Conservation (phyloP, 1,140 invertebrate species). For the Danaus melanippus region DNA sequence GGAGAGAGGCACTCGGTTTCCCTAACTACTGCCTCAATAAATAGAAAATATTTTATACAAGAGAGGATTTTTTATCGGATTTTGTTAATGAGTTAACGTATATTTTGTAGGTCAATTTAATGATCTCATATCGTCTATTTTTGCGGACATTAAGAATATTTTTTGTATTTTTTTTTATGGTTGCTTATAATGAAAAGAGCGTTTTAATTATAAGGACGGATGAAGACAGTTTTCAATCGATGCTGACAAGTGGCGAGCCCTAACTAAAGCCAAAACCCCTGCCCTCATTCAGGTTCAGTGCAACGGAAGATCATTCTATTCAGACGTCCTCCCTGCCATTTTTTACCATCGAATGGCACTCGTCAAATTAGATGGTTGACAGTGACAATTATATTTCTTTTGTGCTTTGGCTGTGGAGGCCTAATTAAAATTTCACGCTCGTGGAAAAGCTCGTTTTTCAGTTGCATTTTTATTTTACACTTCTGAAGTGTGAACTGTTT, state of each 20-base stretch:
- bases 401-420: slow-evolving; percentile 46
- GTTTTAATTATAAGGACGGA: slow-evolving; percentile 9
- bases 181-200: too few species aligned
- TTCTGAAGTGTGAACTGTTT: slow-evolving; percentile 60
- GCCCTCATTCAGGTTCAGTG: slow-evolving; percentile 36
- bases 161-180: too few species aligned
- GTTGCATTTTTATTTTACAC: slow-evolving; percentile 58
- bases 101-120: too few species aligned
- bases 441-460: slow-evolving; percentile 32
- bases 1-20: slow-evolving; percentile 38
- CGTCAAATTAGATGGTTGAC: slow-evolving; percentile 60
- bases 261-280: slow-evolving; percentile 13
- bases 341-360: slow-evolving; percentile 53
- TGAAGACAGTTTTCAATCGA: slow-evolving; percentile 5
- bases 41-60: neutral
- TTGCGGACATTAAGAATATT: too few species aligned
- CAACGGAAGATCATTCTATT: slow-evolving; percentile 48
- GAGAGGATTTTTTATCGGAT: too few species aligned
- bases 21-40: slow-evolving; percentile 24
- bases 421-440: slow-evolving; percentile 68
- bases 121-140: too few species aligned
- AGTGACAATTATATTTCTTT: slow-evolving; percentile 56
- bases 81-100: too few species aligned
- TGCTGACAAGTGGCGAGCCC: slow-evolving; percentile 1
- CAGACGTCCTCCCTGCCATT: slow-evolving; percentile 30